Evolutionary conservation across 2,113 vertebrate species (phyloP), one percentile per base, ranked within the genome.

Genomic region (Corvus cornix): DNA sequence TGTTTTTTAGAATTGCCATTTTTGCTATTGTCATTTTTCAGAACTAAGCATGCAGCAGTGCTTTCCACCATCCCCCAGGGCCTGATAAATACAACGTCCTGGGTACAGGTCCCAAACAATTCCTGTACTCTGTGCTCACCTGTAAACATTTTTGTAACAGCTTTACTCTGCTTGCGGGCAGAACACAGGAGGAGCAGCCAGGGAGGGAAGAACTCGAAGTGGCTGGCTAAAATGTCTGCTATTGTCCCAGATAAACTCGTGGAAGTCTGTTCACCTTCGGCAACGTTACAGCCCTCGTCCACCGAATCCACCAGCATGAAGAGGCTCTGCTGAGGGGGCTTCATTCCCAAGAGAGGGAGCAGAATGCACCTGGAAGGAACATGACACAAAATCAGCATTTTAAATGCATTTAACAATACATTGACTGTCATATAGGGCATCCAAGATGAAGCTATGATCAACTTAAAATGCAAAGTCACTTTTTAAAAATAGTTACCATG

Each of bases 101-200:
- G 31, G n/a, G 11, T 15, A 33, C 10, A 46, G 49, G 16, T 7
- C 8, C 23, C 27, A 28, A 51, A 56, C 16, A 46, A 15, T 12
- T 35, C 18, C 35, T 0, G 4, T 10, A 49, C 58, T 43, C 60
- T n/a, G 58, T 52, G 94, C 98, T 97, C 97, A 99, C 99, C 99
- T 94, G 99, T 99, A 97, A 99, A 99, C 95, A 99, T 98, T 96
- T 99, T 99, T 83, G 99, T 99, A 85, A 99, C 98, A 92, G 99
- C 98, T 97, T 99, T 99, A 94, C 99, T 99, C 97, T 99, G 99
- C 10, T 99, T 98, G 15, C 99, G 98, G 27, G 99, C 99, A 3
- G 99, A 99, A 94, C 99, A 99, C 93, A 99, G 97, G 35, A 99
- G 99, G 26, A 99, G 97, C 43, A 99, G 98, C 99, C 99, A 99